Conservation (phyloP, 1,140 invertebrate genomes). For the Aphaenogaster ashmeadi region DNA sequence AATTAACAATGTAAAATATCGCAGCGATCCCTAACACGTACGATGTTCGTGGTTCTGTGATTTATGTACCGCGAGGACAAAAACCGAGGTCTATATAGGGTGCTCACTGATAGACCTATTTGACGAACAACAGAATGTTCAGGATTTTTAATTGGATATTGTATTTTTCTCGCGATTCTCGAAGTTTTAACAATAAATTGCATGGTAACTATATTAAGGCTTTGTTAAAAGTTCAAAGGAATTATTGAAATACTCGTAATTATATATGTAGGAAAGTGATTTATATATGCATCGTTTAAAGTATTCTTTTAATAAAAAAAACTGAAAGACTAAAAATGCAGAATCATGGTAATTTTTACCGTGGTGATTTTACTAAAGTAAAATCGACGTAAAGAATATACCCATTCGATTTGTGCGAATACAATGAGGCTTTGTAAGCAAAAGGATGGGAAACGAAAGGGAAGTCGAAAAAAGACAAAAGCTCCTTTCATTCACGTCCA, state of each 20-base stretch:
- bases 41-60: slow-evolving; percentile 10
- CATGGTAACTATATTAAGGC: neutral
- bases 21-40: slow-evolving; percentile 25
- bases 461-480: slow-evolving; percentile 37
- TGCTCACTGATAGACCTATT: slow-evolving; percentile 6
- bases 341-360: neutral
- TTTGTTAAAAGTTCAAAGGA: neutral
- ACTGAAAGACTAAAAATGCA: neutral
- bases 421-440: slow-evolving; percentile 51
- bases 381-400: neutral
- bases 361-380: slow-evolving; percentile 27
- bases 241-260: slow-evolving; percentile 2
- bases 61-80: slow-evolving; percentile 32
- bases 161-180: neutral
- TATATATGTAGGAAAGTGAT: neutral
- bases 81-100: neutral
- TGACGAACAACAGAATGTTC: neutral
- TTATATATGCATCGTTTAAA: neutral
- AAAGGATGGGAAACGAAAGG: slow-evolving; percentile 15
- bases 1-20: slow-evolving; percentile 60
- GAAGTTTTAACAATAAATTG: neutral
- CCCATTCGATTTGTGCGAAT: neutral
- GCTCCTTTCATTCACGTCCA: slow-evolving; percentile 38
- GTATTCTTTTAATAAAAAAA: neutral
- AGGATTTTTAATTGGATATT: neutral